Conservation (phyloP, 1,140 invertebrate genomes). For the Varroa destructor region DNA sequence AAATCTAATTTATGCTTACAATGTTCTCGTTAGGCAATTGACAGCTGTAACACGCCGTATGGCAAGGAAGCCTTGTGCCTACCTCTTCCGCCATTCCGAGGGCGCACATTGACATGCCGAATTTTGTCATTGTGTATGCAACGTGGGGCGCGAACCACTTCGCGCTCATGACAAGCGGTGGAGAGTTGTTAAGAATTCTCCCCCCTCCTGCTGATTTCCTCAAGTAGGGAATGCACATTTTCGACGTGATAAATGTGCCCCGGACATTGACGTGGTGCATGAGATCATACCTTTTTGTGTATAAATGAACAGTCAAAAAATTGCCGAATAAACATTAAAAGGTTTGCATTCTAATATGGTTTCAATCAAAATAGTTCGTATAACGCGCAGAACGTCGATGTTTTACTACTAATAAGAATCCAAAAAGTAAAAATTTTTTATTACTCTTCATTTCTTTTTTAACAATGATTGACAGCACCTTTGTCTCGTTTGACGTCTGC, state of each 20-base stretch:
- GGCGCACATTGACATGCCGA: slow-evolving; percentile 98
- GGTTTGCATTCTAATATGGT: too few species aligned
- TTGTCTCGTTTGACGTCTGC: too few species aligned
- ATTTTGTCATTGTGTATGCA: slow-evolving; percentile 96
- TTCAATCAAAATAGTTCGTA: too few species aligned
- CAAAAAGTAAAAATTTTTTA: too few species aligned
- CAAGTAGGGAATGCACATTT: slow-evolving; percentile 76
- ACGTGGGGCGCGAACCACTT: slow-evolving; percentile 85
- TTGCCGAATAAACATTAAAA: too few species aligned
- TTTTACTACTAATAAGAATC: too few species aligned
- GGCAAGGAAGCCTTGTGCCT: background rate
- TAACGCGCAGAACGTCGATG: too few species aligned
- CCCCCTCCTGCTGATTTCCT: slow-evolving; percentile 68
- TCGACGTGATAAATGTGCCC: slow-evolving; percentile 75
- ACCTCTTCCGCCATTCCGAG: slow-evolving; percentile 82
- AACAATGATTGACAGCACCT: too few species aligned
- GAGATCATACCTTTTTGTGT: slow-evolving; percentile 54
- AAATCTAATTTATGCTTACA: too few species aligned
- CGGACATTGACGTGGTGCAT: slow-evolving; percentile 83
- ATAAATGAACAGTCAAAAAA: background rate
- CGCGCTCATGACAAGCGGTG: slow-evolving; percentile 75
- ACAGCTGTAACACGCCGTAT: too few species aligned
- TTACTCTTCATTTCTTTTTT: too few species aligned
- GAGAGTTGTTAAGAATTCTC: slow-evolving; percentile 90
- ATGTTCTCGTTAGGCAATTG: too few species aligned